phyloP scores from a whole-genome alignment of 2,888 invertebrate genomes.

The Zygothrica quintamaculata region DNA sequence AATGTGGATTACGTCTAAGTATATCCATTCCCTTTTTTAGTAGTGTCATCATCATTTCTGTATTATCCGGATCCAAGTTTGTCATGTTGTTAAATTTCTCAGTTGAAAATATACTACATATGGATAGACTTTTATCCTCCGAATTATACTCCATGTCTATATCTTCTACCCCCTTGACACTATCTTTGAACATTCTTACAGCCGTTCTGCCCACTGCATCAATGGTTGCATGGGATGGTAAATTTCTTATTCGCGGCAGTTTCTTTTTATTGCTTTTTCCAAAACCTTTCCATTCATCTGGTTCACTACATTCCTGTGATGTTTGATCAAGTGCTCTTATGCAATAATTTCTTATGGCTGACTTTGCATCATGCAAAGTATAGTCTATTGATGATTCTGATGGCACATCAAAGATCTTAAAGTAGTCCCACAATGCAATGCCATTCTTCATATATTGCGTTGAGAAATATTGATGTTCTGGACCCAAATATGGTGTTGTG shows the following conservation, averaged over 20 bases:
- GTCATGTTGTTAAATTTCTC: neutral
- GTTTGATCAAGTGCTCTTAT: slow-evolving; percentile 32
- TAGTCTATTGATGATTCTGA: neutral
- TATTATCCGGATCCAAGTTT: slow-evolving; percentile 64
- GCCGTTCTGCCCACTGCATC: neutral
- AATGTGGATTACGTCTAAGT: slow-evolving; percentile 61
- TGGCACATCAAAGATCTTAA: slow-evolving; percentile 39
- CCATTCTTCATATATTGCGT: slow-evolving; percentile 13
- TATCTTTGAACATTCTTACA: neutral
- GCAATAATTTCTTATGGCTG: slow-evolving; percentile 36
- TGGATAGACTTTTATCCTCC: neutral
- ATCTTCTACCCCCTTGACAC: neutral
- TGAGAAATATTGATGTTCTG: slow-evolving; percentile 15
- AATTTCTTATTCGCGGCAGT: too few relatives aligned
- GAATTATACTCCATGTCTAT: neutral
- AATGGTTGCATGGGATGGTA: neutral
- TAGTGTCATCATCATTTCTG: slow-evolving; percentile 40
- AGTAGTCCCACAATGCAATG: slow-evolving; percentile 38
- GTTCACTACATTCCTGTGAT: neutral
- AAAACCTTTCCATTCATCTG: neutral
- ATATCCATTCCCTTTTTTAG: slow-evolving; percentile 51
- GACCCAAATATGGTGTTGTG: too few relatives aligned
- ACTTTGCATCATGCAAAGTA: slow-evolving; percentile 14
- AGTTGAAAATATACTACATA: neutral
- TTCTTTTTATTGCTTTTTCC: too few relatives aligned